Percentiles rank a stretch among this genome's conserved stretches.
Conservation (phyloP, 2,113 vertebrate species). For the Rhadina sibilatrix region DNA sequence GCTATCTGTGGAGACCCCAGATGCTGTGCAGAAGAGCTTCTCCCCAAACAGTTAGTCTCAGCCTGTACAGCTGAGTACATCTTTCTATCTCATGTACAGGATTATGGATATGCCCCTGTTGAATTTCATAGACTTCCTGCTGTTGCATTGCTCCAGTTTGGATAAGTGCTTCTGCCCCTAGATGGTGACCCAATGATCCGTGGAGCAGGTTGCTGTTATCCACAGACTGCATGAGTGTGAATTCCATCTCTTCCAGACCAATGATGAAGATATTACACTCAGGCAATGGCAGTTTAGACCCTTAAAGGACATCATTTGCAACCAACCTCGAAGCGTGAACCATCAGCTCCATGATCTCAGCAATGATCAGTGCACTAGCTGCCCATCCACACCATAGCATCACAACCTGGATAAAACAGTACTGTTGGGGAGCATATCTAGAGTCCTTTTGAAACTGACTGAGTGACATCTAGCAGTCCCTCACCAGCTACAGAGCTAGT, state of each 20-base stretch:
- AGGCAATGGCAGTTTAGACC: background rate
- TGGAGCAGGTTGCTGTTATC: background rate
- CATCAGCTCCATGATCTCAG: background rate
- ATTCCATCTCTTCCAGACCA: background rate
- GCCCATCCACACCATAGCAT: background rate
- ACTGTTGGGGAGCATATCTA: background rate
- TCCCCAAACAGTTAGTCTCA: background rate
- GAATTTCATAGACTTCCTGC: background rate
- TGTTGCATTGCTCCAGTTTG: background rate
- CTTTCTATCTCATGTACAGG: background rate
- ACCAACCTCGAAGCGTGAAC: fast-evolving
- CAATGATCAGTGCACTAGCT: background rate
- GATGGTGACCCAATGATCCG: background rate
- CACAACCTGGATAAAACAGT: background rate
- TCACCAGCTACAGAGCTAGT: background rate
- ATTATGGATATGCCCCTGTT: background rate
- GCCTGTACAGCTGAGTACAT: background rate
- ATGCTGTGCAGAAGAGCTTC: background rate
- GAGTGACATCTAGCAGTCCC: background rate
- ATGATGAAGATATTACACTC: background rate
- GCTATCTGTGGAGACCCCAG: background rate
- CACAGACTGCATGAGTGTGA: background rate
- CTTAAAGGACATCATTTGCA: background rate
- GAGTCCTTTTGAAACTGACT: background rate
- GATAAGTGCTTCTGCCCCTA: background rate